Percentiles rank a stretch among this genome's conserved stretches.
Conservation (phyloP, 2,797 vertebrate species). For the Gallinago stenura region DNA sequence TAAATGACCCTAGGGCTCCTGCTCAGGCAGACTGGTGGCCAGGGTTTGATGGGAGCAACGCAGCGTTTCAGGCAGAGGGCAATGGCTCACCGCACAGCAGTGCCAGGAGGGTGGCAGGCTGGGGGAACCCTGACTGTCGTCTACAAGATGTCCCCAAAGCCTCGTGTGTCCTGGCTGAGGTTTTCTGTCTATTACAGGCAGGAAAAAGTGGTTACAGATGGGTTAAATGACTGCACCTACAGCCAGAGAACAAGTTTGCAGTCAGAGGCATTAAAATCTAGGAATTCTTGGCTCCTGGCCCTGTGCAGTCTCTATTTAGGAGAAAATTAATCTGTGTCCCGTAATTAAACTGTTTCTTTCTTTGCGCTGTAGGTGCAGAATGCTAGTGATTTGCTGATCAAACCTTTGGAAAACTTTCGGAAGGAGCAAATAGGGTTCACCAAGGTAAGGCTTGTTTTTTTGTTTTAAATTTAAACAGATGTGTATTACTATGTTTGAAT, state of each 20-base stretch:
- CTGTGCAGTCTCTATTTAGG: not conserved
- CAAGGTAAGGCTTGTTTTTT: slow-evolving; percentile 83
- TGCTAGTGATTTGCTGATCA: slow-evolving; percentile 95
- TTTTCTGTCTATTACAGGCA: not conserved
- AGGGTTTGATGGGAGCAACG: not conserved
- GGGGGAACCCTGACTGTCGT: too few relatives aligned
- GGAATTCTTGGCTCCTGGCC: not conserved
- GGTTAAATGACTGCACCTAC: not conserved
- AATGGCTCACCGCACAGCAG: not conserved
- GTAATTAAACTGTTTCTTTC: not conserved
- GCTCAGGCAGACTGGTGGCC: not conserved
- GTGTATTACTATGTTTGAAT: not conserved
- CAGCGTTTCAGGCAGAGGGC: not conserved
- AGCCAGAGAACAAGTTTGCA: not conserved
- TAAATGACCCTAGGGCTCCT: not conserved
- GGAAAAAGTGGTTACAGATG: not conserved
- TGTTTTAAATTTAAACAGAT: not conserved
- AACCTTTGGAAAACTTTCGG: slow-evolving; percentile 94
- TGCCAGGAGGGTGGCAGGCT: not conserved
- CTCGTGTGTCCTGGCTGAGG: rapidly evolving
- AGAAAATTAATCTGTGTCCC: not conserved
- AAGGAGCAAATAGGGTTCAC: slow-evolving; percentile 95
- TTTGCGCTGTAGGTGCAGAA: slow-evolving; percentile 88
- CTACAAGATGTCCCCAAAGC: not conserved
- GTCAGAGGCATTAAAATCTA: not conserved